Conservation (phyloP, 2,797 vertebrate genomes). For the Acanthornis magna region DNA sequence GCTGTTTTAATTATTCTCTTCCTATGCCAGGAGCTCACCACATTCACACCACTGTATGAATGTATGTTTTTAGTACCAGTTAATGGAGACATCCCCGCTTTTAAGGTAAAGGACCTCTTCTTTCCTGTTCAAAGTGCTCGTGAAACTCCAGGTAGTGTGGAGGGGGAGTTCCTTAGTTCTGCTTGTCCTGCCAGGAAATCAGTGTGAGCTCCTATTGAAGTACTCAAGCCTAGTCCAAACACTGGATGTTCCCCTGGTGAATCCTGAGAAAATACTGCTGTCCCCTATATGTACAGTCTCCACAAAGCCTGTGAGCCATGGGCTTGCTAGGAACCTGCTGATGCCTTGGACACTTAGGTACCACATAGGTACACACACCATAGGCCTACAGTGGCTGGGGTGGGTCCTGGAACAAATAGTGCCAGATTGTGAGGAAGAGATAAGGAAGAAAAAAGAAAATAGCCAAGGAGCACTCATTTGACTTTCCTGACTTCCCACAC, state of each 20-base stretch:
- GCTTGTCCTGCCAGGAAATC: neutral
- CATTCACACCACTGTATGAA: neutral
- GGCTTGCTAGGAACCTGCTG: neutral
- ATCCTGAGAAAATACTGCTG: neutral
- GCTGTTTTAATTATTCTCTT: neutral
- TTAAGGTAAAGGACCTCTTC: neutral
- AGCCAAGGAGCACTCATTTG: neutral
- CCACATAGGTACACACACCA: neutral
- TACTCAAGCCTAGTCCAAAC: neutral
- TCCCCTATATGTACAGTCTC: neutral
- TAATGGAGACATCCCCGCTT: neutral
- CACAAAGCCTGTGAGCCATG: neutral
- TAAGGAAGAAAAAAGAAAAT: neutral
- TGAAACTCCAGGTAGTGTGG: neutral
- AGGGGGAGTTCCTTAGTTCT: neutral
- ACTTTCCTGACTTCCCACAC: neutral
- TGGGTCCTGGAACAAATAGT: neutral
- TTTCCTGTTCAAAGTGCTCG: neutral
- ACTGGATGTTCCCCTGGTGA: neutral
- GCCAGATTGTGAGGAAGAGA: neutral
- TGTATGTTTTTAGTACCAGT: neutral
- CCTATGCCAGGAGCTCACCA: neutral
- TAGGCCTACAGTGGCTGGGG: neutral
- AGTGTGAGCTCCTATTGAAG: neutral
- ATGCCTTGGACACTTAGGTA: neutral